Base-by-base conservation (phyloP, 2,888 invertebrate genomes). In the Geotrupes spiniger region DNA sequence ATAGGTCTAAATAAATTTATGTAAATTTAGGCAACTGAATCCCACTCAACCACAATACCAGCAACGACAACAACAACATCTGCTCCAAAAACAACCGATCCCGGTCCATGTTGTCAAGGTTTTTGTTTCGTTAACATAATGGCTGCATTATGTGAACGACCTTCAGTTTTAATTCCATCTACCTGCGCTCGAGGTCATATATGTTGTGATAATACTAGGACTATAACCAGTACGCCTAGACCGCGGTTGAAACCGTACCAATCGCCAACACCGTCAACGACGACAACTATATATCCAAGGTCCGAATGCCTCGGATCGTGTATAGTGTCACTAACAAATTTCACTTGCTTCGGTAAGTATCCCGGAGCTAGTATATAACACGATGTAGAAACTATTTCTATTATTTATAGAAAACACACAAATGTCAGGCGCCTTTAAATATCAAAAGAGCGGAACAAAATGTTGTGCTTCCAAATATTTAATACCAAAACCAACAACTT, bases 261-360 rank as follows among this genome's bases (percentile, higher is more conserved):
- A 11, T 75, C 74, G 8, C 75, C 78, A 14, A 76, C 80, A 2
- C 75, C 79, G 6, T 78, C 81, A 1, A 78, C 81, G 0, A 77
- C 80, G 0, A 76, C 80, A 36, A 82, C 86, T 2, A 79, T 82
- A 0, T 91, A 91, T 78, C 84, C 84, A 11, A 78, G 92, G 21
- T 87, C 88, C 16, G 89, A 91, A 64, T 94, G 94, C 62, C 92
- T 92, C 1, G 93, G 93, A 47, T 91, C 92, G 4, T 94, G 94
- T 70, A 92, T 94, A 59, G 87, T 90, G 11, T 85, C 90, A 0
- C 84, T 92, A 52, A 77, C 94, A 1, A 91, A 91, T 42, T 93
- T 94, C 71, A 93, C 94, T 0, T 94, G 94, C 69, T 94, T 94
- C 80, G 84, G 92, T 90, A 71, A 85, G 88, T 41, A 27, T 10